Conservation (phyloP, 2,797 vertebrate species). For the Odontamblyopus rebecca region DNA sequence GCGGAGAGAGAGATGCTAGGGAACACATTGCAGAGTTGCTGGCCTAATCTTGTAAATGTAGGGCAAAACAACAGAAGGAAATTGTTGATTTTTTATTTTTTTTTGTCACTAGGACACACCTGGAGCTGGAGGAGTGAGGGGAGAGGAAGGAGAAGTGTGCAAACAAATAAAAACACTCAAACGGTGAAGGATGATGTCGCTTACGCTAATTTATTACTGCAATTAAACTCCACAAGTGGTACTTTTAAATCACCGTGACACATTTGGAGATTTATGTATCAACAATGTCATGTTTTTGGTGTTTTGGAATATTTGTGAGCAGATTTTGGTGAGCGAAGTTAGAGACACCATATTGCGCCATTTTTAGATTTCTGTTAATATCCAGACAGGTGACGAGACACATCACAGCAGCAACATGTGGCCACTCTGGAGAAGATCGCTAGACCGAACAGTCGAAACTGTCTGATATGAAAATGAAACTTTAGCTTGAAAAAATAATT, state of each 20-base stretch:
- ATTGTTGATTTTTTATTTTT: background rate
- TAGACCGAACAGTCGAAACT: no score
- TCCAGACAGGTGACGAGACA: no score
- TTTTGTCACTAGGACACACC: constrained; percentile 12
- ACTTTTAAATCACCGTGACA: background rate
- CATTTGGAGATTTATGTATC: background rate
- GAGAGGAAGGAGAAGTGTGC: constrained; percentile 10
- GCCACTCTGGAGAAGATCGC: no score
- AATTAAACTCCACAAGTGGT: background rate
- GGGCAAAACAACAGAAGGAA: constrained; percentile 20
- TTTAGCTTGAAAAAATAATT: no score
- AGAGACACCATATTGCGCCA: no score
- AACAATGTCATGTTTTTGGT: background rate
- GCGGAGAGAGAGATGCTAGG: constrained; percentile 20
- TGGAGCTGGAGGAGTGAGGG: constrained; percentile 19
- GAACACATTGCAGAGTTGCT: constrained; percentile 11
- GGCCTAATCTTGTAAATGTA: constrained; percentile 23
- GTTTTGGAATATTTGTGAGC: background rate
- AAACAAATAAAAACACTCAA: constrained; percentile 3
- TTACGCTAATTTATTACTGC: background rate
- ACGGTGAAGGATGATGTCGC: background rate
- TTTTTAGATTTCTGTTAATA: no score
- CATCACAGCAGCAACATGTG: no score
- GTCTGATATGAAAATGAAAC: no score
- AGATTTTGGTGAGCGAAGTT: background rate